A percentile compares a stretch with the other conserved stretches of the same genome.
phyloP scores from a whole-genome alignment of 2,888 invertebrate species.

The Ferrisia virgata region DNA sequence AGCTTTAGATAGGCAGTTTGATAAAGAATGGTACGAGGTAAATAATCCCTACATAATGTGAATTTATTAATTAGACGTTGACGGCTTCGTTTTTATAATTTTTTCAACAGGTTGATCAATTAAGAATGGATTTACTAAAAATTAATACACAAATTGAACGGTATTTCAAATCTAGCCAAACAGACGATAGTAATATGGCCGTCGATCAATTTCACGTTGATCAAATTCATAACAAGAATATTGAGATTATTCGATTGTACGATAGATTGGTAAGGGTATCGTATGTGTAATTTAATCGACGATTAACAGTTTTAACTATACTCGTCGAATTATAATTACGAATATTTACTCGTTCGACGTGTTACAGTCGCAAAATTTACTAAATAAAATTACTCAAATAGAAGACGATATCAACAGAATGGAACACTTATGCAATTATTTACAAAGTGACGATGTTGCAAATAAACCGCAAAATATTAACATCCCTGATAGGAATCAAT shows the following conservation, averaged over 20 bases:
- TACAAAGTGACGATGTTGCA: not conserved
- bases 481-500: not conserved
- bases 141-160: not conserved
- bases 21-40: not conserved
- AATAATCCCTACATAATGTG: not conserved
- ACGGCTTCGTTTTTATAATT: not conserved
- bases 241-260: not conserved
- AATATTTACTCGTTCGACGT: not conserved
- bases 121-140: not conserved
- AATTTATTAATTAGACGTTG: not conserved
- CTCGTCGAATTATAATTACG: not conserved
- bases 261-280: not conserved
- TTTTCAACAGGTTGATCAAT: not conserved
- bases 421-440: conserved; percentile 10
- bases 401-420: not conserved
- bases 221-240: not conserved
- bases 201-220: not conserved
- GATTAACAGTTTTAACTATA: not conserved
- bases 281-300: not conserved
- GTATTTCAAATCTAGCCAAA: not conserved
- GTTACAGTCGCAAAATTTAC: not conserved
- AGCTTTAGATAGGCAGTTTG: not conserved
- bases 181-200: not conserved
- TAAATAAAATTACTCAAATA: not conserved
- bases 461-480: not conserved